phyloP scores from a whole-genome alignment of 2,113 vertebrate genomes.

The Cricetomys ansorgei region DNA sequence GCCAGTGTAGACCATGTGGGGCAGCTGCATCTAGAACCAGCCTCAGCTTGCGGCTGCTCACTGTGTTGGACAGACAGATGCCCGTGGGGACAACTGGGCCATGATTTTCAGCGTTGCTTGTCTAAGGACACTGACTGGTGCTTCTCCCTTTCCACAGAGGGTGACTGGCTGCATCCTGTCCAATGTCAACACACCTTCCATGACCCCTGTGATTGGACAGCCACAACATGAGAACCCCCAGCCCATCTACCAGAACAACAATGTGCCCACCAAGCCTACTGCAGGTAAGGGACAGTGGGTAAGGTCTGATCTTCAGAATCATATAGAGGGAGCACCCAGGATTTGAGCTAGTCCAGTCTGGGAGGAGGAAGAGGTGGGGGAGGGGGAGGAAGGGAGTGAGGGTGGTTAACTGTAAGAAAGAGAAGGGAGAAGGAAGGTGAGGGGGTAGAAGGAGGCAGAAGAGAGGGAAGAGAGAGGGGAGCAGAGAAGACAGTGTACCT shows the following conservation, averaged over 20 bases:
- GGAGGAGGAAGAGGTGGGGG: background rate
- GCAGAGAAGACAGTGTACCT: background rate
- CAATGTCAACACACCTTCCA: conserved; percentile 97
- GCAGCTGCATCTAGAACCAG: background rate
- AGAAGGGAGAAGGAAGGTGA: background rate
- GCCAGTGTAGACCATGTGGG: background rate
- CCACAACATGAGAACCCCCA: conserved; percentile 92
- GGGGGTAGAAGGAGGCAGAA: background rate
- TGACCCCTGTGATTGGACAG: conserved; percentile 97
- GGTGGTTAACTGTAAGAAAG: background rate
- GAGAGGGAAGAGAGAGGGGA: background rate
- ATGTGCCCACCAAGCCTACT: conserved; percentile 91
- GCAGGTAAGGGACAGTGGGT: conserved; percentile 86
- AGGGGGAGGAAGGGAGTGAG: background rate
- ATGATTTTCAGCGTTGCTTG: background rate
- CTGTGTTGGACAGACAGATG: background rate
- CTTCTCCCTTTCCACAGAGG: conserved; percentile 86
- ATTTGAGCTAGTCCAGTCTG: background rate
- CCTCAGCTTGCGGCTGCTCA: background rate
- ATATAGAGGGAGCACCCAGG: background rate
- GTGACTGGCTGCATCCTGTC: conserved; percentile 99
- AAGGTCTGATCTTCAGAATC: background rate
- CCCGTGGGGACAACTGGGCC: background rate
- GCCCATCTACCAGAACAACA: conserved; percentile 94
- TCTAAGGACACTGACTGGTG: background rate